Evolutionary conservation across 2,888 invertebrate species (phyloP).

Genomic region (Acronicta psi): DNA sequence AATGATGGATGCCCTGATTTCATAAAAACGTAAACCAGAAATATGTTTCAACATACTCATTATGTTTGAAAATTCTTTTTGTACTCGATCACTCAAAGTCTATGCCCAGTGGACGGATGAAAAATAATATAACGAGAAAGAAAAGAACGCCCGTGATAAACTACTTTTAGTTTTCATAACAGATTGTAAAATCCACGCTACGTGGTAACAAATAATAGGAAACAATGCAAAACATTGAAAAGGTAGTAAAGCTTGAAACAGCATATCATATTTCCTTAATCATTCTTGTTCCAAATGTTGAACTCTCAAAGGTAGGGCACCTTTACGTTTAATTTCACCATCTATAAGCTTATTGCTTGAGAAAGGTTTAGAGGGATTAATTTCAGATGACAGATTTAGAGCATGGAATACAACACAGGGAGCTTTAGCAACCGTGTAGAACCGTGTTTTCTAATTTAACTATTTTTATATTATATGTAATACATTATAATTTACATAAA

Average conservation of each 20-base stretch:
- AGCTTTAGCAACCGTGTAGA: neutral
- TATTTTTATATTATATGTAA: neutral
- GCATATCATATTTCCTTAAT: neutral
- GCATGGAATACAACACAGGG: neutral
- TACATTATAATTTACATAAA: too few species aligned
- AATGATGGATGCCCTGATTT: too few species aligned
- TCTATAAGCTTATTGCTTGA: conserved; percentile 15
- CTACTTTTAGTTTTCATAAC: too few species aligned
- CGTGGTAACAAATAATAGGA: neutral
- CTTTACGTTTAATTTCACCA: conserved; percentile 22
- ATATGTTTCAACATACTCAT: too few species aligned
- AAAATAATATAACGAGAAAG: too few species aligned
- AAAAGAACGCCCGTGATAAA: too few species aligned
- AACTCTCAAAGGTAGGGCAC: conserved; percentile 17
- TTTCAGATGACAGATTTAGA: conserved; percentile 14
- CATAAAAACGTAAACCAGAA: too few species aligned
- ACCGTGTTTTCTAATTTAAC: neutral
- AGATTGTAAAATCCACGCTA: conserved; percentile 1
- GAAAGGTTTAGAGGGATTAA: conserved; percentile 6
- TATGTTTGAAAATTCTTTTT: too few species aligned
- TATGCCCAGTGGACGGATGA: too few species aligned
- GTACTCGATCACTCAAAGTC: too few species aligned
- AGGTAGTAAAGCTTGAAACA: neutral
- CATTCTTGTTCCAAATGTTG: neutral
- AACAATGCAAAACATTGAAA: neutral